Evolutionary conservation across 2,113 vertebrate genomes (phyloP), one percentile per base, ranked within the genome.

Genomic region (Baryphthengus martii): DNA sequence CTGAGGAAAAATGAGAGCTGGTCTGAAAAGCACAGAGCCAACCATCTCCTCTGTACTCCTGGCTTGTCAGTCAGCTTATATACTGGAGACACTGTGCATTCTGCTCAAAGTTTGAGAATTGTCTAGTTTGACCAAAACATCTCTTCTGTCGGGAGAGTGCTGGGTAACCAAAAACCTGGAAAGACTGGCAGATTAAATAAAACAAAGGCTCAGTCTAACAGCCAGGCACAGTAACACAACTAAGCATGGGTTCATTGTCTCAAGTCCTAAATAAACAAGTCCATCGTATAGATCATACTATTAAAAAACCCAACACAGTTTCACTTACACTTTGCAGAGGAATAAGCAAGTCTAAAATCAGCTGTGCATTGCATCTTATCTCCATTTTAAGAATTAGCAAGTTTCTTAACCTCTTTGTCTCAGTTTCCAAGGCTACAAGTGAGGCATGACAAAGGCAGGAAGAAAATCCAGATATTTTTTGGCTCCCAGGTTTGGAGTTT

Each of bases 351-450:
- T 58, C 78, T 68, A 37, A 89, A 96, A 85, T 65, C 82, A 88
- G 63, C 74, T 45, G 33, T 37, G 61, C 33, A 15, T 39, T 77
- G 55, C 63, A 78, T 85, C 88, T 96, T 95, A 95, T 95, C 95
- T 91, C 83, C 79, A 40, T 75, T 83, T 86, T 68, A 92, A 90
- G 88, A 94, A 92, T 59, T 65, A 88, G 56, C 73, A 93, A 90
- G 75, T 94, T 92, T 85, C 93, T 96, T 90, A 93, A 91, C 72
- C 85, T 94, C 92, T 95, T 94, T 96, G 95, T 96, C 82, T 96
- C 88, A 44, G 93, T 96, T 96, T 86, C 95, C 95, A 95, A 94
- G 95, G 93, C 90, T 96, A 95, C 95, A 94, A 96, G 92, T 49
- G 44, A 96, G 75, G 85, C 92, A 94, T 53, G 77, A 95, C 82